Conservation (phyloP, 2,888 invertebrate genomes). For the Parthenolecanium corni region DNA sequence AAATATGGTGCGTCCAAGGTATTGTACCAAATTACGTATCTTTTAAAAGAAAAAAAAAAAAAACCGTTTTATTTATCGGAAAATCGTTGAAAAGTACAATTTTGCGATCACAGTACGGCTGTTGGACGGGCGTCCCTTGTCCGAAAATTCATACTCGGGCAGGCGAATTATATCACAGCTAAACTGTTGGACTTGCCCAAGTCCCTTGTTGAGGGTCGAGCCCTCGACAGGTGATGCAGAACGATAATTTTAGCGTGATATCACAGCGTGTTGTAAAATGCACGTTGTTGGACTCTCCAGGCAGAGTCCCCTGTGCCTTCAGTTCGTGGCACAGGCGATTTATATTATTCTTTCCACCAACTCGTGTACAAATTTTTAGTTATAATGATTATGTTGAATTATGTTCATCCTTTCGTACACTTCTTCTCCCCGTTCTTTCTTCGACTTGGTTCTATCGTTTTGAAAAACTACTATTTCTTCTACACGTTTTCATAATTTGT, state of each 20-base stretch:
- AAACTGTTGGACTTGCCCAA: conserved; percentile 32
- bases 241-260: conserved; percentile 17
- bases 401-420: not conserved
- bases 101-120: conserved; percentile 37
- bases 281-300: conserved; percentile 25
- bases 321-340: conserved; percentile 16
- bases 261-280: conserved; percentile 16
- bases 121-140: conserved; percentile 32
- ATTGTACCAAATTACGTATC: conserved; percentile 15
- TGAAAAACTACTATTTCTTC: no score
- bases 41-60: conserved; percentile 2
- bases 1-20: conserved; percentile 7
- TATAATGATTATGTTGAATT: not conserved
- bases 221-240: conserved; percentile 31
- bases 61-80: not conserved
- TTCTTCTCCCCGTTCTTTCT: no score
- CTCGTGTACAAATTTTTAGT: not conserved
- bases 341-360: not conserved
- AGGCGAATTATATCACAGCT: conserved; percentile 32
- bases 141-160: conserved; percentile 28
- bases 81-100: not conserved
- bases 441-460: no score
- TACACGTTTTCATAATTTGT: no score
- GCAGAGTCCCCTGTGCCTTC: conserved; percentile 22
- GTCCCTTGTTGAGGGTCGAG: conserved; percentile 30